Base-by-base conservation (phyloP, 2,113 vertebrate species). In the Caranx melampygus region DNA sequence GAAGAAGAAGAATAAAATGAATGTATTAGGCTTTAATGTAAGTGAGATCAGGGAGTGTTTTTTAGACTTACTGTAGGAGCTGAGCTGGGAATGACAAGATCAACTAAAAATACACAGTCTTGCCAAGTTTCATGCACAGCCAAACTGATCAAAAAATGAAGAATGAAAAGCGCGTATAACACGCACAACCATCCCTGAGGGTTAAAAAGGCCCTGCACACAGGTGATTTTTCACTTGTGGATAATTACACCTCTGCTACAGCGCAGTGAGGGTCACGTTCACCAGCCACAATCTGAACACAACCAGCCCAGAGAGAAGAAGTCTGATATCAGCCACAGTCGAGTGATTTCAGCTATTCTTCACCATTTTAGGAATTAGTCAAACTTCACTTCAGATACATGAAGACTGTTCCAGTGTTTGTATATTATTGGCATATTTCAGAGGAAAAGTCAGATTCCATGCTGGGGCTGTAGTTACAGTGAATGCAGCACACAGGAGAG, bases 391-490 rank as follows among this genome's bases (percentile, higher is more conserved):
- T n/a, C 51, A 20, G 18, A 20, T 20, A 20, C 20, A 20, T 20
- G 7, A 18, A 10, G 51, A 21, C 20, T 21, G 20, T 8, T 33
- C 64, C 16, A 49, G 11, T 15, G n/a, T 16, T 40, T 52, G 18
- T 49, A 5, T n/a, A 34, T 58, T 8, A 33, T 1, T 14, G 15
- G 10, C 51, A 64, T 9, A 71, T 8, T 12, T 55, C 4, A 62
- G n/a, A 45, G 15, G 18, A 66, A 63, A 49, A 40, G 21, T 15
- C 11, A 21, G 14, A 55, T 64, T 63, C 21, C 55, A 72, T 72
- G 40, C n/a, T 37, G 67, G 3, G 14, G 54, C 31, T 63, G 47
- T 11, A 21, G 58, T 26, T n/a, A 54, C 40, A 63, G 21, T 58
- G 59, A 74, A 79, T 18, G 5, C 18, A 52, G 55, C 72, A 44